These are phyloP conservation scores for Sylvietta virens DNA, from an alignment of 2,113 vertebrate genomes.

Conservation along the genomic window DNA sequence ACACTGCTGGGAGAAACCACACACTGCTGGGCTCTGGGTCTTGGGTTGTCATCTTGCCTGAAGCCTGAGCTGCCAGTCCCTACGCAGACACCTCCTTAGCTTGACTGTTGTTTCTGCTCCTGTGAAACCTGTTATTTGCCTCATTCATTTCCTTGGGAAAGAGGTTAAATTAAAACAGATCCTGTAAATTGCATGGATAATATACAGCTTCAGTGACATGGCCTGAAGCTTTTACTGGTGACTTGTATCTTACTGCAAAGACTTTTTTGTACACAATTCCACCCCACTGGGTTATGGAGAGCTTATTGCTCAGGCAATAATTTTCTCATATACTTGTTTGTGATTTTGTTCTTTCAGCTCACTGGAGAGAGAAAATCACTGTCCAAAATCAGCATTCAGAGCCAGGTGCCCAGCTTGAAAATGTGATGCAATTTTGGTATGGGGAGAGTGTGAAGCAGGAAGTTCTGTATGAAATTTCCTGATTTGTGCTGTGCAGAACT, in stretches of 20 bases:
- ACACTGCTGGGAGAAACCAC: fast-evolving
- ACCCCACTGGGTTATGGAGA: neutral
- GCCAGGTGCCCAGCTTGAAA: neutral
- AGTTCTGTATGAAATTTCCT: neutral
- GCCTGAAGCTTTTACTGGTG: conserved; percentile 5
- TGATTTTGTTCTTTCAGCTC: neutral
- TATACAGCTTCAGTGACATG: neutral
- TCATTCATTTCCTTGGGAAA: neutral
- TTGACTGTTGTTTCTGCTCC: neutral
- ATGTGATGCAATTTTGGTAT: neutral
- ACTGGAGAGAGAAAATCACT: neutral
- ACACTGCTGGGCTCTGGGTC: fast-evolving
- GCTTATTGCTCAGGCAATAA: neutral
- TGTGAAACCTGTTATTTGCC: neutral
- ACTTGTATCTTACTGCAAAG: neutral
- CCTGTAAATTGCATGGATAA: neutral
- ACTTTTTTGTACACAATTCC: neutral
- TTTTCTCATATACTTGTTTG: neutral
- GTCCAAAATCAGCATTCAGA: neutral
- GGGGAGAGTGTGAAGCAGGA: neutral
- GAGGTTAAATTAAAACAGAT: neutral
- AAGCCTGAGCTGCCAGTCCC: neutral
- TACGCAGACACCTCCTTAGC: fast-evolving
- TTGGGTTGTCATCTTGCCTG: neutral
- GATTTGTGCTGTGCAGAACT: neutral